These are phyloP conservation scores for Acutogordius australiensis DNA, from an alignment of 2,888 invertebrate species.

Conservation along the genomic window DNA sequence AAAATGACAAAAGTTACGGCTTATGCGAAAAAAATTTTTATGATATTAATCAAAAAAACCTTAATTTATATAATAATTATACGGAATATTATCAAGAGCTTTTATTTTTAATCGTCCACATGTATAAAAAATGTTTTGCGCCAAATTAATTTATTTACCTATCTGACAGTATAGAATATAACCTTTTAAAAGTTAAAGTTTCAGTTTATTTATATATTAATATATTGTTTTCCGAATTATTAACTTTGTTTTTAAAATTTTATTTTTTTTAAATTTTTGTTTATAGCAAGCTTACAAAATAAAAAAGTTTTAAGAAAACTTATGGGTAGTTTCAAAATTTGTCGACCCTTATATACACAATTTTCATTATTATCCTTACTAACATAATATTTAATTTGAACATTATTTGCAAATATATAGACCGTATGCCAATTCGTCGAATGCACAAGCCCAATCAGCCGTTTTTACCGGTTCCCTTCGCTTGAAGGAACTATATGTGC, in stretches of 20 bases:
- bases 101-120: too few relatives aligned
- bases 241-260: not conserved
- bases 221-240: not conserved
- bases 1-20: too few relatives aligned
- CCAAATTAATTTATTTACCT: too few relatives aligned
- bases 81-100: too few relatives aligned
- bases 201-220: not conserved
- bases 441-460: not conserved
- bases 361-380: not conserved
- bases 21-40: too few relatives aligned
- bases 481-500: conserved; percentile 8
- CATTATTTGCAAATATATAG: not conserved
- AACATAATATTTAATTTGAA: not conserved
- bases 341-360: not conserved
- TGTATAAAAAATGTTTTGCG: too few relatives aligned
- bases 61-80: too few relatives aligned
- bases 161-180: too few relatives aligned
- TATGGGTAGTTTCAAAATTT: not conserved
- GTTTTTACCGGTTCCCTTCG: conserved; percentile 8
- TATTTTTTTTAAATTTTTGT: too few relatives aligned
- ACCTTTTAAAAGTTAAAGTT: not conserved
- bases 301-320: not conserved
- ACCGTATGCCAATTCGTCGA: conserved; percentile 6
- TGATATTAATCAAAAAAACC: too few relatives aligned
- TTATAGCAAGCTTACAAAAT: not conserved